phyloP scores from a whole-genome alignment of 2,888 invertebrate species.

The Aleiodes testaceus region DNA sequence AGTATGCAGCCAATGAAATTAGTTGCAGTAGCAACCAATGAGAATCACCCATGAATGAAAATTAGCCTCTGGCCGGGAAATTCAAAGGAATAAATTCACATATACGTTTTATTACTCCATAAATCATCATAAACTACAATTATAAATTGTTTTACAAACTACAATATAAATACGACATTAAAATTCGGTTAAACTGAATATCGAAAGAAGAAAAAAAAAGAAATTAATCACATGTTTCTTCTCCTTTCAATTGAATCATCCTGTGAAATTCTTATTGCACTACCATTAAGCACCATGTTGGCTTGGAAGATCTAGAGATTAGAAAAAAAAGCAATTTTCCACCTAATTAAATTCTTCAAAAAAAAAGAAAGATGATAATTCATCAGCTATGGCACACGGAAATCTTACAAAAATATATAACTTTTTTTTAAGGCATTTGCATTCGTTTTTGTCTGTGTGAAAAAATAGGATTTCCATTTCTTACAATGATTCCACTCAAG shows the following conservation, averaged over 20 bases:
- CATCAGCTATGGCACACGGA: neutral
- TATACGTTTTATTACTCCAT: constrained; percentile 11
- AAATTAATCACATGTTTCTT: constrained; percentile 3
- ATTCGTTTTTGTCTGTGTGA: constrained; percentile 10
- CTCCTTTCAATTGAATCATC: constrained; percentile 23
- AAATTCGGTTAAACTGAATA: constrained; percentile 2
- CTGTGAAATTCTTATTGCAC: constrained; percentile 27
- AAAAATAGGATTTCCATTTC: constrained; percentile 11
- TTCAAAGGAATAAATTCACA: constrained; percentile 5
- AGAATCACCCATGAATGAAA: no score
- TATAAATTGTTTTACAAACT: no score
- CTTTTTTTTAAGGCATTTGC: constrained; percentile 18
- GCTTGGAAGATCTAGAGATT: constrained; percentile 29
- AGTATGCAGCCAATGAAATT: no score
- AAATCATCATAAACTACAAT: constrained; percentile 20
- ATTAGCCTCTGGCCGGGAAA: no score
- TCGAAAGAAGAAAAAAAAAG: neutral
- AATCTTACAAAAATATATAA: constrained; percentile 29
- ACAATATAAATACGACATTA: constrained; percentile 17
- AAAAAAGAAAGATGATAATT: neutral
- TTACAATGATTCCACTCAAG: neutral
- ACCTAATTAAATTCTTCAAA: neutral
- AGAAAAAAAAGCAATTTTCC: neutral
- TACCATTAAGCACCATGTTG: constrained; percentile 31
- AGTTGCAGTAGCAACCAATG: no score